These are phyloP conservation scores for Fabriciana adippe DNA, from an alignment of 2,888 invertebrate genomes.

Conservation along the genomic window DNA sequence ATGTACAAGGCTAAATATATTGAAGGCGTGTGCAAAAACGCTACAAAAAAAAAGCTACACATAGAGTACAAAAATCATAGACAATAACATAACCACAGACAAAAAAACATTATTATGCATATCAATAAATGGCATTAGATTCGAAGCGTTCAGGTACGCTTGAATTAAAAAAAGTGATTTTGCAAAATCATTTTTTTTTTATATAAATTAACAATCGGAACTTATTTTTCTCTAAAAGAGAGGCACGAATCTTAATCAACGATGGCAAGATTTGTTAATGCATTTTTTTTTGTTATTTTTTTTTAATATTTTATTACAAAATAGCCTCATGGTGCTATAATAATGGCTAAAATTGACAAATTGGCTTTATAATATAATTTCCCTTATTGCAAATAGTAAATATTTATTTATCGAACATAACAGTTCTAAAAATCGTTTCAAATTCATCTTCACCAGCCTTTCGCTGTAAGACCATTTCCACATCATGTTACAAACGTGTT, in stretches of 20 bases:
- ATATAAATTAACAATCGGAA: slow-evolving; percentile 21
- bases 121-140: slow-evolving; percentile 42
- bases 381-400: no score
- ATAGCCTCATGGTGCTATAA: slow-evolving; percentile 40
- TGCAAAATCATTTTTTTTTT: slow-evolving; percentile 32
- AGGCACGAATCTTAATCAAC: slow-evolving; percentile 30
- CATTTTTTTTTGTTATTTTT: not conserved
- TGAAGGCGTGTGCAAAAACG: slow-evolving; percentile 38
- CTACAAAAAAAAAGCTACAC: slow-evolving; percentile 34
- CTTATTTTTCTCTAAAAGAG: slow-evolving; percentile 25
- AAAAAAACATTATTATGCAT: slow-evolving; percentile 36
- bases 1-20: slow-evolving; percentile 25
- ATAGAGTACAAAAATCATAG: slow-evolving; percentile 29
- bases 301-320: slow-evolving; percentile 16
- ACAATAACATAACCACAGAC: slow-evolving; percentile 26
- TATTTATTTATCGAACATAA: no score
- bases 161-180: slow-evolving; percentile 32
- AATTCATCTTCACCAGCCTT: no score
- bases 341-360: slow-evolving; percentile 12
- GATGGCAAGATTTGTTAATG: slow-evolving; percentile 58
- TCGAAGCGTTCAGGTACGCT: slow-evolving; percentile 41
- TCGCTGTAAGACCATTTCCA: not conserved
- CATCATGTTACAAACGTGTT: not conserved
- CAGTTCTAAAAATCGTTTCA: no score
- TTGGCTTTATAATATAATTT: not conserved